Evolutionary conservation across 2,888 invertebrate genomes (phyloP), one percentile per base, ranked within the genome.

Genomic region (Argynnis bischoffii): DNA sequence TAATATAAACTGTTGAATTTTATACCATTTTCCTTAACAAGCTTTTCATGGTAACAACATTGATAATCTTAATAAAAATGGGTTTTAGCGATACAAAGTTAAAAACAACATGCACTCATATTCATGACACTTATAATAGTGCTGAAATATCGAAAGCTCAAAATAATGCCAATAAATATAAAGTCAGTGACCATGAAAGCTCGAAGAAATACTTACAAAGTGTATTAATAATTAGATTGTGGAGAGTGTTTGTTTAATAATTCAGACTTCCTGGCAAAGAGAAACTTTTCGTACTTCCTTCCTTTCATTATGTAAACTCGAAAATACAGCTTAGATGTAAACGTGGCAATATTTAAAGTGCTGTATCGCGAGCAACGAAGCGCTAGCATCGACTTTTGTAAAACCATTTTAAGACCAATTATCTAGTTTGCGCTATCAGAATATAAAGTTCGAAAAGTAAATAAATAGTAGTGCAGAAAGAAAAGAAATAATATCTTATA

Each of bases 241-340:
- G 60, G 60, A 60, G n/a, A 59, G 48, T 60, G 55, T 68, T 54
- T 56, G 47, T 54, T 16, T 48, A 59, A 59, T 59, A 67, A 55
- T 57, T 67, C 60, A 64, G 51, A 68, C 60, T 55, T 60, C 64
- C 60, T 46, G 18, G 55, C 68, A 64, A 46, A 51, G 60, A 18
- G 18, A 54, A 65, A 59, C 57, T 65, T 65, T 65, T 53, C 53
- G n/a, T 26, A 26, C 47, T 59, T 53, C 59, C 59, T 53, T 59
- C 59, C 59, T 53, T 59, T 53, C 59, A 35, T 54, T 59, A 35
- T 47, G 47, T 14, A 46, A 57, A 57, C 57, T 59, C 65, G 46
- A 65, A 65, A 65, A 54, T 31, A 31, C 18, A 53, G 54, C 51
- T 65, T 65, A 16, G 6, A 31, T 59, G 59, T 46, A 54, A 53